Conservation (phyloP, 2,113 vertebrate species). For the Grammomys surdaster region DNA sequence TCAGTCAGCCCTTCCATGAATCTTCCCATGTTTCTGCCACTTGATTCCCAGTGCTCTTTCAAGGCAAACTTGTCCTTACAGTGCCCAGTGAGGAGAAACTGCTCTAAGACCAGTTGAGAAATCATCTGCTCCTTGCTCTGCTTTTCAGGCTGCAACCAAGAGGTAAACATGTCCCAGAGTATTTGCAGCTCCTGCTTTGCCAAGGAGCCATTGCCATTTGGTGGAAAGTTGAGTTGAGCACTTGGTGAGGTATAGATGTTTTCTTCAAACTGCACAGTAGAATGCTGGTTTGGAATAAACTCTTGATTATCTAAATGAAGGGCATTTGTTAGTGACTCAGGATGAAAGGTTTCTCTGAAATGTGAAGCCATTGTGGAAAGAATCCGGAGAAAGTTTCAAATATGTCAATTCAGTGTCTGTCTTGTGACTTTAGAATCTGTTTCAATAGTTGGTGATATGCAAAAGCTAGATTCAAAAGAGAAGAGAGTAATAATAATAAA, state of each 20-base stretch:
- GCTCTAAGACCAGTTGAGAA: constrained; percentile 21
- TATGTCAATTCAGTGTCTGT: neutral
- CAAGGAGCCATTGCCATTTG: neutral
- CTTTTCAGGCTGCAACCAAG: constrained; percentile 46
- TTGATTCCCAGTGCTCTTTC: constrained; percentile 42
- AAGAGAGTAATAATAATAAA: neutral
- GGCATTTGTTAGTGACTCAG: neutral
- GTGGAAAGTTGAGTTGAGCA: neutral
- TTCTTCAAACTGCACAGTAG: neutral
- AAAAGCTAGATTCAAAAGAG: neutral
- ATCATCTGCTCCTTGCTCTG: constrained; percentile 51
- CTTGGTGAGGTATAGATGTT: neutral
- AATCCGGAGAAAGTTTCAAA: neutral
- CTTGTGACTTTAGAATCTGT: neutral
- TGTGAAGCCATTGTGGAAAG: neutral
- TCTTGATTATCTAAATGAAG: neutral
- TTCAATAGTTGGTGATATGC: neutral
- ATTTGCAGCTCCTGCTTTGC: too few species aligned
- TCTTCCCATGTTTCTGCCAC: constrained; percentile 35
- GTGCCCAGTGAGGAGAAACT: neutral
- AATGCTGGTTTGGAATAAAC: neutral
- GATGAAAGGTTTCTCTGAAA: neutral
- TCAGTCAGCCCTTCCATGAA: constrained; percentile 53
- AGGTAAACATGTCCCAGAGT: too few species aligned
- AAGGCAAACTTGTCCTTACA: neutral